phyloP scores from a whole-genome alignment of 2,797 vertebrate species.

The Peromyscus eremicus region DNA sequence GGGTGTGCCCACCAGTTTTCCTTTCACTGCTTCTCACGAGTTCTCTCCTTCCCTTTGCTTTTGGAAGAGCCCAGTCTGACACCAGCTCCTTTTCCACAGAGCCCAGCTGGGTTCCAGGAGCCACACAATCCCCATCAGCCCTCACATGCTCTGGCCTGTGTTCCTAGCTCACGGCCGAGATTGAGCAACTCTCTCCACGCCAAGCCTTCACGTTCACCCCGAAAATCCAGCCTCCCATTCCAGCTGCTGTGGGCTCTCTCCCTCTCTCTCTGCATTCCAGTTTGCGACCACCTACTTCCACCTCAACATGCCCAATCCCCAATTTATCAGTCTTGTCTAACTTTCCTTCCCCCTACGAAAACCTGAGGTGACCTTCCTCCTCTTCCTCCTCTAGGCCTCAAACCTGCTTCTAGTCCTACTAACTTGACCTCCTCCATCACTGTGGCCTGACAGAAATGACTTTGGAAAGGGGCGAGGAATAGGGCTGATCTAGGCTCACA shows the following conservation, averaged over 20 bases:
- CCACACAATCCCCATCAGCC: background rate
- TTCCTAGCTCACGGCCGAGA: background rate
- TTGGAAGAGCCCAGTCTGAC: background rate
- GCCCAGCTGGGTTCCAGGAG: background rate
- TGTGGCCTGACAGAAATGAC: too few species aligned
- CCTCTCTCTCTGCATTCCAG: background rate
- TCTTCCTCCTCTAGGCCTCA: background rate
- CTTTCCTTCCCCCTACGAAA: background rate
- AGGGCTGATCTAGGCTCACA: background rate
- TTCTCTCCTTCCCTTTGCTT: slow-evolving; percentile 10
- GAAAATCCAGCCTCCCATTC: background rate
- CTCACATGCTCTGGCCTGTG: accelerated
- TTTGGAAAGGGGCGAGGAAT: background rate
- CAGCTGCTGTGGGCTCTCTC: background rate
- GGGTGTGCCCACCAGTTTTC: background rate
- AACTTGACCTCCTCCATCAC: accelerated
- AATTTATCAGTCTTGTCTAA: background rate
- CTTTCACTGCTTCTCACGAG: slow-evolving; percentile 14
- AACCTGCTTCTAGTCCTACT: background rate
- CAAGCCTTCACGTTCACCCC: background rate
- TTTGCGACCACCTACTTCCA: background rate
- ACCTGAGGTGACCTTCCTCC: background rate
- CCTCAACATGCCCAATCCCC: accelerated
- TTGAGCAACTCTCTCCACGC: background rate
- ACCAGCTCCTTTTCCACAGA: background rate